A percentile compares a stretch with the other conserved stretches of the same genome.
Conservation (phyloP, 1,140 invertebrate species). For the Trichonephila clavipes region DNA sequence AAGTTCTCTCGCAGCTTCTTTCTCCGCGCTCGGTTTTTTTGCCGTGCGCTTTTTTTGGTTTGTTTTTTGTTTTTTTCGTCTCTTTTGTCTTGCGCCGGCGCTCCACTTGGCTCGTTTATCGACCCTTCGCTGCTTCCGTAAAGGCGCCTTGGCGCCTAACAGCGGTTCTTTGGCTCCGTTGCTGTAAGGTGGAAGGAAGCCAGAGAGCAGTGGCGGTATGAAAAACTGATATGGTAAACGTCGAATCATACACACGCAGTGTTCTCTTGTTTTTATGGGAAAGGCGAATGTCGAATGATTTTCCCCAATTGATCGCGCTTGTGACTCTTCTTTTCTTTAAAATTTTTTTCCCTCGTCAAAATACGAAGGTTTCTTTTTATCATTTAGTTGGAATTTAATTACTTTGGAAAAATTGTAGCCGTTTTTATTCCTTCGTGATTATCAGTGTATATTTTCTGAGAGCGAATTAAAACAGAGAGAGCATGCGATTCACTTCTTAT, state of each 20-base stretch:
- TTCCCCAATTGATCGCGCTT: background rate
- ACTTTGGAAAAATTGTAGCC: conserved; percentile 36
- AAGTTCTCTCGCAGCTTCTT: conserved; percentile 58
- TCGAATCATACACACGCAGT: conserved; percentile 20
- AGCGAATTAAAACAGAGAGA: background rate
- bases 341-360: background rate
- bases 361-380: conserved; percentile 24
- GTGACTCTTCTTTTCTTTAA: background rate
- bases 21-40: conserved; percentile 37
- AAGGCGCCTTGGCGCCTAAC: conserved; percentile 1
- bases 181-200: conserved; percentile 17
- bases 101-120: conserved; percentile 64
- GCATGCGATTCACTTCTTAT: conserved; percentile 7
- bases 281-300: background rate
- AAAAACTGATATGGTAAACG: conserved; percentile 38
- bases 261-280: background rate
- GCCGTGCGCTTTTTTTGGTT: background rate
- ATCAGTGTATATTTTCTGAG: conserved; percentile 20
- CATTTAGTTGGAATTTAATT: conserved; percentile 26
- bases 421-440: conserved; percentile 30
- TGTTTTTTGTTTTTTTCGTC: conserved; percentile 14
- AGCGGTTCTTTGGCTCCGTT: background rate
- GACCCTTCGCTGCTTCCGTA: conserved; percentile 21
- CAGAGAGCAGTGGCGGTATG: conserved; percentile 19
- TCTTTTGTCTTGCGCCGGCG: conserved; percentile 49